These are phyloP conservation scores for Diogma glabrata DNA, from an alignment of 2,888 invertebrate genomes.

Conservation along the genomic window DNA sequence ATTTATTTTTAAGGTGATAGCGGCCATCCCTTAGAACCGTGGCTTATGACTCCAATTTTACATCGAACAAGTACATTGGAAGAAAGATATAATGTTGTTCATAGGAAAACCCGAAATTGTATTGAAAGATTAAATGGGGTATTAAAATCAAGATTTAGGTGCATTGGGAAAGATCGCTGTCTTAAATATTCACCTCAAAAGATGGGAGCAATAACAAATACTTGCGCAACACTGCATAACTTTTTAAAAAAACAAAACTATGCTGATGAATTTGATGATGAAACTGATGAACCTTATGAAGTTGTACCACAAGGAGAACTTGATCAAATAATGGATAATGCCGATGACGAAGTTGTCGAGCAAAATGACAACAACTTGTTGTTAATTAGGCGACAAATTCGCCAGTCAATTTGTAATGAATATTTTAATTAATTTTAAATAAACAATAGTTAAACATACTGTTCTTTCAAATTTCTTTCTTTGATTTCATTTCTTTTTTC, in stretches of 20 bases:
- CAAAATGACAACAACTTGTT: not conserved
- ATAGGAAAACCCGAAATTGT: not conserved
- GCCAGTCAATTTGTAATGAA: not conserved
- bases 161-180: not conserved
- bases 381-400: not conserved
- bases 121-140: slow-evolving; percentile 4
- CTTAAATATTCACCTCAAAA: not conserved
- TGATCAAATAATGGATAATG: too few relatives aligned
- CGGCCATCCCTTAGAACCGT: not conserved
- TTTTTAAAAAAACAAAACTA: not conserved
- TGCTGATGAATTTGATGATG: not conserved
- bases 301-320: not conserved
- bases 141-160: not conserved
- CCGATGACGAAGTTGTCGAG: not conserved
- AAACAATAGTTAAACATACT: too few relatives aligned
- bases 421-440: too few relatives aligned
- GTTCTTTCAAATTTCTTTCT: too few relatives aligned
- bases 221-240: not conserved
- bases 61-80: not conserved
- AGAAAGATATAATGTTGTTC: not conserved
- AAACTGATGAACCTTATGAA: too few relatives aligned
- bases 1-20: not conserved
- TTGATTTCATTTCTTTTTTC: too few relatives aligned
- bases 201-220: not conserved
- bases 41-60: not conserved